phyloP scores from a whole-genome alignment of 2,888 invertebrate species.

The Ophion slaviceki region DNA sequence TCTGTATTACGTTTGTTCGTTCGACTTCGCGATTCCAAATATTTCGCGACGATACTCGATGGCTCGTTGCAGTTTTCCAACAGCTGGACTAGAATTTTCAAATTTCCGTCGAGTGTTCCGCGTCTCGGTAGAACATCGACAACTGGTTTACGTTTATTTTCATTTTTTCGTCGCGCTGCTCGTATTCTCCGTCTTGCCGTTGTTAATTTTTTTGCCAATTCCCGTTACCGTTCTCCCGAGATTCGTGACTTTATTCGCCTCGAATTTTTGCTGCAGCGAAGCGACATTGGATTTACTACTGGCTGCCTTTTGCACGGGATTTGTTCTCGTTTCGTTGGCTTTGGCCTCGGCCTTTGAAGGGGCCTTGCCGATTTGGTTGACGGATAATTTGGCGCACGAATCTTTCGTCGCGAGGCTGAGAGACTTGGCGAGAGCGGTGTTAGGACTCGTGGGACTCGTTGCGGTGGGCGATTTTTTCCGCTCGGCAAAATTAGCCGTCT shows the following conservation, averaged over 20 bases:
- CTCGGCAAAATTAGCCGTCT: constrained; percentile 82
- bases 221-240: constrained; percentile 69
- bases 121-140: too few relatives aligned
- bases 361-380: constrained; percentile 42
- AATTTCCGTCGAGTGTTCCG: constrained; percentile 60
- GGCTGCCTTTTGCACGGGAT: constrained; percentile 81
- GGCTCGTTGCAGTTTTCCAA: constrained; percentile 35
- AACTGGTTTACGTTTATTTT: constrained; percentile 16
- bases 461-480: constrained; percentile 75
- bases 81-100: constrained; percentile 63
- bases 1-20: background rate
- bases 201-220: constrained; percentile 69
- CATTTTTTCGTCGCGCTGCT: constrained; percentile 68
- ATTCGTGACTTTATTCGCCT: constrained; percentile 83
- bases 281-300: constrained; percentile 89
- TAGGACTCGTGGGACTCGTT: constrained; percentile 70
- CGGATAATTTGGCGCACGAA: constrained; percentile 46
- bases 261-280: constrained; percentile 91
- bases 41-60: constrained; percentile 29
- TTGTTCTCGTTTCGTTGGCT: constrained; percentile 65
- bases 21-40: constrained; percentile 31
- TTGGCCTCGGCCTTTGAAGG: constrained; percentile 46
- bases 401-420: constrained; percentile 59
- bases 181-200: constrained; percentile 69
- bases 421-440: constrained; percentile 66